Conservation (phyloP, 2,888 invertebrate genomes). For the Scaptomyza caliginosa region DNA sequence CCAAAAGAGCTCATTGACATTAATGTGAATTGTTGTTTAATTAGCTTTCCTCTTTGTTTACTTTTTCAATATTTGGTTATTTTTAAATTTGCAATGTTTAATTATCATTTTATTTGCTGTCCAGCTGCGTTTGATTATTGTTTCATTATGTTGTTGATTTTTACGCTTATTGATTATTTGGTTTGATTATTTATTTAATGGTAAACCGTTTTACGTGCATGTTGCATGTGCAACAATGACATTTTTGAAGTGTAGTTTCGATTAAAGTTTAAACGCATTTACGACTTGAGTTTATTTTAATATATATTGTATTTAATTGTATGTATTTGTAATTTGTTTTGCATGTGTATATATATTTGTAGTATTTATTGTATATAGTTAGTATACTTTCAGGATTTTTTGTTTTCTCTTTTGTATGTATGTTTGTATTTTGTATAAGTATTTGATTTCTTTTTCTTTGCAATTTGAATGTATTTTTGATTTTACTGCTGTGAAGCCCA, state of each 20-base stretch:
- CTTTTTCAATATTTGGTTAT: constrained; percentile 38
- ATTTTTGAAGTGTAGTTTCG: constrained; percentile 35
- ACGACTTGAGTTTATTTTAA: constrained; percentile 17
- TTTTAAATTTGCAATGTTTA: constrained; percentile 38
- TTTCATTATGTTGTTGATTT: constrained; percentile 11
- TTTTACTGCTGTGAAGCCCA: constrained; percentile 84
- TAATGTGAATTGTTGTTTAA: constrained; percentile 48
- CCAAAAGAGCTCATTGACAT: constrained; percentile 34
- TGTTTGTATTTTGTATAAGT: constrained; percentile 28
- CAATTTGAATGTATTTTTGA: constrained; percentile 76
- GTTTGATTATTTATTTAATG: constrained; percentile 51
- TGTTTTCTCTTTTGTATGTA: constrained; percentile 15
- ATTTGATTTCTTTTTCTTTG: constrained; percentile 44
- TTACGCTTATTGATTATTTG: constrained; percentile 39
- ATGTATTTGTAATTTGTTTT: constrained; percentile 10
- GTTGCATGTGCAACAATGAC: constrained; percentile 18
- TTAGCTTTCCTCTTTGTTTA: constrained; percentile 41
- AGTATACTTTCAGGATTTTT: constrained; percentile 26
- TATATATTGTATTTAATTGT: constrained; percentile 16
- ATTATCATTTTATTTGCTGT: constrained; percentile 48
- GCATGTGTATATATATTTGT: constrained; percentile 19
- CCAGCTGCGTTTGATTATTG: constrained; percentile 10
- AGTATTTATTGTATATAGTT: constrained; percentile 37
- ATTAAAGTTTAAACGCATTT: constrained; percentile 33
- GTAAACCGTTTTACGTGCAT: constrained; percentile 10